These are phyloP conservation scores for Synergus gifuensis DNA, from an alignment of 2,888 invertebrate genomes.

Conservation along the genomic window DNA sequence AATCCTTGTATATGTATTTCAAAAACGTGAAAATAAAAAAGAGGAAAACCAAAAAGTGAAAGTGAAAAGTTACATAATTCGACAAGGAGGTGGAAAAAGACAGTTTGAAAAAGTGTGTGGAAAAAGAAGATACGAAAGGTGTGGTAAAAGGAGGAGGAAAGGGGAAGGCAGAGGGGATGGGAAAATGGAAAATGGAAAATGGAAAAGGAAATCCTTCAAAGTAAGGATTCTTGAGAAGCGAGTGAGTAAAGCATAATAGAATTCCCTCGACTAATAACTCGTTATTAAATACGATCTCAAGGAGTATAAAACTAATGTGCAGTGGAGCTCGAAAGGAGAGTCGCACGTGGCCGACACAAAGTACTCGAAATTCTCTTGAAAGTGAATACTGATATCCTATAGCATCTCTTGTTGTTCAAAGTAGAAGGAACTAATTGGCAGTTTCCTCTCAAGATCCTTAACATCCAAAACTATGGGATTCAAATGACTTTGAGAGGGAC, in stretches of 20 bases:
- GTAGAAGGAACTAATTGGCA: constrained; percentile 63
- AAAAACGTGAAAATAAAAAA: no score
- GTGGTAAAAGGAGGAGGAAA: no score
- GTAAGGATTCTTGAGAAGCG: neutral
- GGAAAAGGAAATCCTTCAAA: neutral
- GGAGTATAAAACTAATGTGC: constrained; percentile 21
- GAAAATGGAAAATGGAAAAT: no score
- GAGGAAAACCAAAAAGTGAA: no score
- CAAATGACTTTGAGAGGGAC: neutral
- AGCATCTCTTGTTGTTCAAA: constrained; percentile 70
- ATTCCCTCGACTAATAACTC: constrained; percentile 23
- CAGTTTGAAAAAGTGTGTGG: no score
- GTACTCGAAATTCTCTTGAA: constrained; percentile 68
- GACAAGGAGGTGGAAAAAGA: no score
- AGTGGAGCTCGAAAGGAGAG: constrained; percentile 36
- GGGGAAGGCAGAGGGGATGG: no score
- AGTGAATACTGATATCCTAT: constrained; percentile 71
- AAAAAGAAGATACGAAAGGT: no score
- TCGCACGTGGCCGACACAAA: constrained; percentile 36
- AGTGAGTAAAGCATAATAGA: constrained; percentile 3
- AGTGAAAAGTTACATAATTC: no score
- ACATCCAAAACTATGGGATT: constrained; percentile 24
- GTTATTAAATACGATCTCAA: constrained; percentile 28
- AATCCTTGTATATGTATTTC: no score
- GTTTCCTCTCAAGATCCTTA: constrained; percentile 62